Evolutionary conservation across 2,113 vertebrate species (phyloP).

Genomic region (Epinephelus lanceolatus): DNA sequence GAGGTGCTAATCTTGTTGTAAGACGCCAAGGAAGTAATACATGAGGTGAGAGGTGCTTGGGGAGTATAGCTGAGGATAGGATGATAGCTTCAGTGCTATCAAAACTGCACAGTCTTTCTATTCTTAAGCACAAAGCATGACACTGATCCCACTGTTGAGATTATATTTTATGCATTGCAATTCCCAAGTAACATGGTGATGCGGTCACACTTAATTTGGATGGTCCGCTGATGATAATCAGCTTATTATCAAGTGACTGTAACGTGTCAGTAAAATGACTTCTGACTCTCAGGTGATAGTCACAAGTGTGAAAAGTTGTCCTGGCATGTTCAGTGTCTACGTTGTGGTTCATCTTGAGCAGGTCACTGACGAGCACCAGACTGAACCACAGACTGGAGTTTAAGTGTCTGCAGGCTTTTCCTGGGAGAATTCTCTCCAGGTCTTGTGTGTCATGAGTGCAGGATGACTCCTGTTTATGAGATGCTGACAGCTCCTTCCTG

Average conservation of each 20-base stretch:
- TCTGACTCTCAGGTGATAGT: constrained; percentile 53
- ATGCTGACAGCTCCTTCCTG: constrained; percentile 86
- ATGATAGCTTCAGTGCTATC: constrained; percentile 9
- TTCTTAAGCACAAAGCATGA: constrained; percentile 30
- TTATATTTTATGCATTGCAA: constrained; percentile 15
- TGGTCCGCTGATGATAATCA: constrained; percentile 26
- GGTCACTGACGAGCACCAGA: constrained; percentile 22
- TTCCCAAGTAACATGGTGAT: neutral
- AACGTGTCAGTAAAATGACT: constrained; percentile 9
- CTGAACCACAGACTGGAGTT: constrained; percentile 23
- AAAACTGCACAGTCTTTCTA: constrained; percentile 32
- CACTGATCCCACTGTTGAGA: constrained; percentile 6
- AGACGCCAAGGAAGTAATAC: constrained; percentile 29
- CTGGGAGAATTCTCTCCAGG: constrained; percentile 56
- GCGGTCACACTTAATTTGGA: constrained; percentile 15
- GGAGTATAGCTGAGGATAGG: constrained; percentile 31
- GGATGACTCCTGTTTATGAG: constrained; percentile 83
- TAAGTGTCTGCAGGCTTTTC: constrained; percentile 44
- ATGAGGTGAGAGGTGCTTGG: constrained; percentile 47
- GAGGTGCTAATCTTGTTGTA: constrained; percentile 50
- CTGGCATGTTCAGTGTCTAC: neutral
- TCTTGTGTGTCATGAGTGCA: constrained; percentile 72
- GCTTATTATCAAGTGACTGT: constrained; percentile 31
- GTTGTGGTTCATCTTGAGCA: constrained; percentile 28
- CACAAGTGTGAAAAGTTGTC: constrained; percentile 46